phyloP scores from a whole-genome alignment of 2,113 vertebrate genomes.

The Pluvialis apricaria region DNA sequence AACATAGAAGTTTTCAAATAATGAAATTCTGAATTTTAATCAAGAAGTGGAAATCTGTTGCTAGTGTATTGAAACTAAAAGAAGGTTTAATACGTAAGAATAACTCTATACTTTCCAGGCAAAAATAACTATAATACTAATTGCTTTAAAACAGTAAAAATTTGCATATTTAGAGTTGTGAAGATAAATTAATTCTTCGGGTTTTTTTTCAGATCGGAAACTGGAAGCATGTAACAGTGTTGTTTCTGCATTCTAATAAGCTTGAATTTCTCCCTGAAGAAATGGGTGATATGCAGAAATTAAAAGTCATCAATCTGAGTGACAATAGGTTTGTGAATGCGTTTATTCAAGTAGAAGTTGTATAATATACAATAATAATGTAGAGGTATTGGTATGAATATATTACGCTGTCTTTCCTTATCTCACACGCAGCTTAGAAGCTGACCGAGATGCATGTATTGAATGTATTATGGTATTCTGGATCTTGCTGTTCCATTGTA shows the following conservation, averaged over 20 bases:
- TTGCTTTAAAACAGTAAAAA: not conserved
- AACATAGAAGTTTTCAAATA: not conserved
- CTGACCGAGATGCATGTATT: not conserved
- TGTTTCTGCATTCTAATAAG: conserved; percentile 98
- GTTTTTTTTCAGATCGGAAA: conserved; percentile 83
- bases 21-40: not conserved
- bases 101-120: not conserved
- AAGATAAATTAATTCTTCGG: not conserved
- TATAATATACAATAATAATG: not conserved
- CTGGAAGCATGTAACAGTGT: conserved; percentile 90
- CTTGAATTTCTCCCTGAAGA: conserved; percentile 94
- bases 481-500: not conserved
- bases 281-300: conserved; percentile 96
- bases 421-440: not conserved
- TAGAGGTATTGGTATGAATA: not conserved
- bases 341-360: conserved; percentile 9
- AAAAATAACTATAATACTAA: not conserved
- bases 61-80: not conserved
- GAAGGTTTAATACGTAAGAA: not conserved
- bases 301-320: conserved; percentile 96
- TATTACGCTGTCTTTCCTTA: not conserved
- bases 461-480: not conserved
- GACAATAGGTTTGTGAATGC: conserved; percentile 91
- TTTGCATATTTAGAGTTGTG: not conserved
- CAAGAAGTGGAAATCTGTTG: not conserved